These are phyloP conservation scores for Pitangus sulphuratus DNA, from an alignment of 2,797 vertebrate genomes.

Conservation along the genomic window DNA sequence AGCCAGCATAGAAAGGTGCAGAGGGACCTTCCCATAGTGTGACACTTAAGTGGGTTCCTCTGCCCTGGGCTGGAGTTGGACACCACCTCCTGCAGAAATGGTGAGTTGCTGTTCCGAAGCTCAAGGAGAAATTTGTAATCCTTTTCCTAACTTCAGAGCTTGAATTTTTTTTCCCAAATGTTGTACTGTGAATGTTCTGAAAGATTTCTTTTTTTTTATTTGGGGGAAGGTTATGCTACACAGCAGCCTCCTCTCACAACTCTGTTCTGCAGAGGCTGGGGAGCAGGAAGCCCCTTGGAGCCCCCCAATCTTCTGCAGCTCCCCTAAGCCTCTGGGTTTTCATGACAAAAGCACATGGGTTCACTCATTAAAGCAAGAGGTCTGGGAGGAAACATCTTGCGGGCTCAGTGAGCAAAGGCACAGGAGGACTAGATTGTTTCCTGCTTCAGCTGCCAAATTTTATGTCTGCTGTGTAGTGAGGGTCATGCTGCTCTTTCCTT, in stretches of 20 bases:
- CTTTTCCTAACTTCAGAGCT: not conserved
- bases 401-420: not conserved
- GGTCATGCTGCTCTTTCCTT: not conserved
- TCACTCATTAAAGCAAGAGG: not conserved
- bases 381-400: not conserved
- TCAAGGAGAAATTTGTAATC: not conserved
- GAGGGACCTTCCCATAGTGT: not conserved
- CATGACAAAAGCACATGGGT: not conserved
- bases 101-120: not conserved
- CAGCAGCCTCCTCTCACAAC: not conserved
- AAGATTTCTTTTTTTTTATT: not conserved
- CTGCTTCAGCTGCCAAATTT: not conserved
- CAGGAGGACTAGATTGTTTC: not conserved
- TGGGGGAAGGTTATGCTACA: not conserved
- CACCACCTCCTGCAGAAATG: not conserved
- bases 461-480: not conserved
- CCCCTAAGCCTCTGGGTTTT: not conserved
- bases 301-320: accelerated
- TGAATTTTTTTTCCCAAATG: not conserved
- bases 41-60: not conserved
- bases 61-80: not conserved
- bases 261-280: not conserved
- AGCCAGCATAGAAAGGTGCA: not conserved
- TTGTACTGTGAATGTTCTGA: not conserved
- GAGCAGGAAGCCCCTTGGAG: not conserved